Evolutionary conservation across 2,113 vertebrate species (phyloP).

Genomic region (Psephotus haematonotus): DNA sequence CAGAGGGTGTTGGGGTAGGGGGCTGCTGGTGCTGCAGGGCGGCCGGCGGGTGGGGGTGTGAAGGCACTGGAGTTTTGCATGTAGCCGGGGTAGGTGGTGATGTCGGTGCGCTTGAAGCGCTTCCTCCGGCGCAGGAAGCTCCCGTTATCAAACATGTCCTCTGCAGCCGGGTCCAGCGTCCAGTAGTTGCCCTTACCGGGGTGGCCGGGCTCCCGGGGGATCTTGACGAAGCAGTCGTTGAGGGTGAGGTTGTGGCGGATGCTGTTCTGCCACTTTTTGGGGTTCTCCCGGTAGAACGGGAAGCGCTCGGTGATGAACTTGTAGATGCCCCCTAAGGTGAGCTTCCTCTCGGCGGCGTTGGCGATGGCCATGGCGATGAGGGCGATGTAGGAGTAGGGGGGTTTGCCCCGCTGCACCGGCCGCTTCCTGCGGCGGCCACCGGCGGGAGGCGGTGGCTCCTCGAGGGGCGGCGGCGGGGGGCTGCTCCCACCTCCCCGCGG

Average conservation of each 20-base stretch:
- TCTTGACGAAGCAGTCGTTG: conserved; percentile 97
- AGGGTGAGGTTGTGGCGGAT: conserved; percentile 98
- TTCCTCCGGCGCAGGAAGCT: conserved; percentile 91
- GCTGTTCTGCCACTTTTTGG: conserved; percentile 99
- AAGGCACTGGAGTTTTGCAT: conserved; percentile 89
- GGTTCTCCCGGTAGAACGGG: conserved; percentile 95
- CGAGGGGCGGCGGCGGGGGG: conserved; percentile 1
- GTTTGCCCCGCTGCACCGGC: conserved; percentile 92
- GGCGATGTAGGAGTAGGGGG: conserved; percentile 96
- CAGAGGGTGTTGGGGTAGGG: conserved; percentile 39
- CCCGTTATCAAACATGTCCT: conserved; percentile 96
- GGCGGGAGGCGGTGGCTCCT: conserved; percentile 41
- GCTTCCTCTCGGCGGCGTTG: conserved; percentile 92
- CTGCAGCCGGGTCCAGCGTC: conserved; percentile 91
- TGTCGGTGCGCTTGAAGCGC: conserved; percentile 93
- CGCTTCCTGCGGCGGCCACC: conserved; percentile 88
- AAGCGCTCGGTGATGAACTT: conserved; percentile 98
- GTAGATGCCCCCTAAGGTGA: conserved; percentile 95
- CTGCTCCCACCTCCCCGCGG: not conserved
- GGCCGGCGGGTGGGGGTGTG: conserved; percentile 76
- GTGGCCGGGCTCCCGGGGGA: conserved; percentile 91
- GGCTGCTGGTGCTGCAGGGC: conserved; percentile 17
- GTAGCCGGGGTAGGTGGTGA: conserved; percentile 88
- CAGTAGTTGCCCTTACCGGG: conserved; percentile 97
- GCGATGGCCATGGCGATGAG: conserved; percentile 98